Base-by-base conservation (phyloP, 2,113 vertebrate genomes). In the Tringa solitaria region DNA sequence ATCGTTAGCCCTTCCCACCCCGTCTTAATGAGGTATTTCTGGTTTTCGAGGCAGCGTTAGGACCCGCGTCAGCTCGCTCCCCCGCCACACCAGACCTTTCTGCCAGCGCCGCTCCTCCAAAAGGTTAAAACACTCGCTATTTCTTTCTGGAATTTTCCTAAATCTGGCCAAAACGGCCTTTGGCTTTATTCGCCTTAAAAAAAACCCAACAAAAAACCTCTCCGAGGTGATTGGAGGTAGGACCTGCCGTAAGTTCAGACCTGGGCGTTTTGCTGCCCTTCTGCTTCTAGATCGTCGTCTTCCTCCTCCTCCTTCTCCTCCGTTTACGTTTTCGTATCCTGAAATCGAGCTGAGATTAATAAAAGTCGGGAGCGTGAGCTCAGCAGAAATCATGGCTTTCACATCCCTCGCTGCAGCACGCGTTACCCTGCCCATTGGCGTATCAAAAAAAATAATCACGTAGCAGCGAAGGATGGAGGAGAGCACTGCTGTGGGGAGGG, bases 351-450 rank as follows among this genome's bases (percentile, higher is more conserved):
- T 26, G 73, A 33, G 79, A 50, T 24, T 70, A 41, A 37, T 87
- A 46, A 35, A 93, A 95, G 82, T 56, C n/a, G 6, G 72, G 68
- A 89, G 61, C 43, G 32, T 94, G 92, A 94, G 92, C 95, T 94
- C 93, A 95, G 95, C 96, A 96, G 89, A 92, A 95, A 95, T 79
- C 77, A 19, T 76, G 95, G 94, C 89, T 95, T 86, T 95, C 61
- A 32, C 64, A 37, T 94, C 86, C 54, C 81, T 88, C 5, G 39
- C 94, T 70, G 90, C 95, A 79, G 91, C n/a, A 18, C 6, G 3
- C 11, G 15, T 51, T 88, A 45, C 76, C 84, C 93, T 96, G 90
- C 82, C 93, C 91, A 68, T 86, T 21, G 27, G 67, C 37, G 5
- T 63, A 57, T 68, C 32, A 73, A 70, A 43, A 35, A 90, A 90